These are phyloP conservation scores for Potorous gilbertii DNA, from an alignment of 2,797 vertebrate species.

Conservation along the genomic window DNA sequence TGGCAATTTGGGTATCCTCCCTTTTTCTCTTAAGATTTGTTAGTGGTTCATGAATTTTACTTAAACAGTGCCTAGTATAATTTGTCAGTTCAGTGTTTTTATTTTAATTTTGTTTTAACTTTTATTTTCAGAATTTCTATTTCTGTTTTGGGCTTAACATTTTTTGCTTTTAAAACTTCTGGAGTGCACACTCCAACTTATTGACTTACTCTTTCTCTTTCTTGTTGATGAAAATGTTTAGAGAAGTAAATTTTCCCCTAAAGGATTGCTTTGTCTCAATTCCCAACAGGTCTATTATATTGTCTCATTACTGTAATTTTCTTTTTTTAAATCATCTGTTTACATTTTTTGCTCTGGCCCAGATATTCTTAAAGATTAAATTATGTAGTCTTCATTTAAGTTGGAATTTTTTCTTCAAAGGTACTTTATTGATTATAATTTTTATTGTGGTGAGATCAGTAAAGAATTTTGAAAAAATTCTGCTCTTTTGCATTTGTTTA, in stretches of 20 bases:
- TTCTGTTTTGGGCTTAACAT: not conserved
- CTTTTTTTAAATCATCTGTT: not conserved
- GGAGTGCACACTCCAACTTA: not conserved
- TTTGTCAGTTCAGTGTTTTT: not conserved
- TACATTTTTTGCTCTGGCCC: not conserved
- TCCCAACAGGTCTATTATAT: not conserved
- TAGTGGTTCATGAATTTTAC: not conserved
- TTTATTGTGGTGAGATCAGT: not conserved
- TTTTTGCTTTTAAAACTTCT: not conserved
- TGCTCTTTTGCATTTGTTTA: not conserved
- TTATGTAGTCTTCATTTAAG: not conserved
- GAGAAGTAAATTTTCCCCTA: not conserved
- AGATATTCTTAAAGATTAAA: not conserved
- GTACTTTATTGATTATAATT: not conserved
- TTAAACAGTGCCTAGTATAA: no score
- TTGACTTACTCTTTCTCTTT: not conserved
- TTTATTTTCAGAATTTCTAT: not conserved
- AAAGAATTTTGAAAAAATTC: not conserved
- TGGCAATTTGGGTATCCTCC: not conserved
- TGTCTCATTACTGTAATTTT: not conserved
- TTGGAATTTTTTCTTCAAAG: not conserved
- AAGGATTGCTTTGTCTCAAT: not conserved
- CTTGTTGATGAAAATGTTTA: not conserved
- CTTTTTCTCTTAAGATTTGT: not conserved
- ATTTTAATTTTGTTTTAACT: not conserved